phyloP scores from a whole-genome alignment of 2,797 vertebrate species.

The Catostomus latipinnis region DNA sequence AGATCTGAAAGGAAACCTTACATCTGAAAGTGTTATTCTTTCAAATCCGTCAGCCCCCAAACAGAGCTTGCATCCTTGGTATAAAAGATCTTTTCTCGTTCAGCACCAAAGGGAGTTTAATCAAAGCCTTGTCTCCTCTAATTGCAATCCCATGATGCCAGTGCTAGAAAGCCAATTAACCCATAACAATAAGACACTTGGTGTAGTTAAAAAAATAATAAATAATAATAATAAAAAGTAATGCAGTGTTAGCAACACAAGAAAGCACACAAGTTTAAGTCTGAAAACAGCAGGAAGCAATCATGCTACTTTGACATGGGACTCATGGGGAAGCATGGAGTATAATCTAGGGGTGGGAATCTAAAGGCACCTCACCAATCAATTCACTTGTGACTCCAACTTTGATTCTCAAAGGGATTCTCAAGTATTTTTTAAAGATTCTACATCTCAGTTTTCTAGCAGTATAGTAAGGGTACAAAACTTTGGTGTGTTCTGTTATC shows the following conservation, averaged over 20 bases:
- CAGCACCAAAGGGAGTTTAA: conserved; percentile 69
- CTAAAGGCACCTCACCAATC: too few species aligned
- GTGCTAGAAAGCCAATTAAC: conserved; percentile 68
- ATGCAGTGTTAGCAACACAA: conserved; percentile 9
- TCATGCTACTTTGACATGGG: neutral
- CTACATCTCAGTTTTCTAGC: too few species aligned
- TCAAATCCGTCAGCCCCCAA: conserved; percentile 52
- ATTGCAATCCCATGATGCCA: conserved; percentile 64
- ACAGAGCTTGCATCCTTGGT: conserved; percentile 2
- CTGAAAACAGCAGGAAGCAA: conserved; percentile 35
- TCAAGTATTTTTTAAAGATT: too few species aligned
- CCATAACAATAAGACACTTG: conserved; percentile 52
- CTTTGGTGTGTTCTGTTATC: too few species aligned
- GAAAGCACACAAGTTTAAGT: conserved; percentile 20
- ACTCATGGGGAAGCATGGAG: too few species aligned
- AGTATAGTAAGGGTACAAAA: too few species aligned
- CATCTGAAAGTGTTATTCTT: conserved; percentile 27
- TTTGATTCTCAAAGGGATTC: too few species aligned
- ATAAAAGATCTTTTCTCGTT: conserved; percentile 51
- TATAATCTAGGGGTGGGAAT: too few species aligned
- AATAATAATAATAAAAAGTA: neutral
- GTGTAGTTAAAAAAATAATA: conserved; percentile 22
- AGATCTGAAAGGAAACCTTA: neutral
- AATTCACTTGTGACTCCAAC: too few species aligned
- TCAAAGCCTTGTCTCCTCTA: conserved; percentile 66